Percentiles rank a stretch among this genome's conserved stretches.
These are phyloP conservation scores for Popillia japonica DNA, from an alignment of 1,140 invertebrate species.

Conservation along the genomic window DNA sequence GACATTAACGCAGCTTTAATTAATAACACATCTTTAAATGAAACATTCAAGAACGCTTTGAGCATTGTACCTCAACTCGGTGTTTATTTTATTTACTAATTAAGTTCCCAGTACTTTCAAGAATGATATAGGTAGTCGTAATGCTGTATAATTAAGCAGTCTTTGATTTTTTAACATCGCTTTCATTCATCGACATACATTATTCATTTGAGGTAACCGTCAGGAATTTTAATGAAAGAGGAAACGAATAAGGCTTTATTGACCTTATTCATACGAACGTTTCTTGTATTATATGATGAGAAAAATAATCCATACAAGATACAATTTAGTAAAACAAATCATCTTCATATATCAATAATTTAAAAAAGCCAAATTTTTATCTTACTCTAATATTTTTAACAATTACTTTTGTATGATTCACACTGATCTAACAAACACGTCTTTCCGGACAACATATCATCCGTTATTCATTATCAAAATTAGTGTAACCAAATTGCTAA, in stretches of 20 bases:
- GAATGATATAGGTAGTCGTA: background rate
- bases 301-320: too few relatives aligned
- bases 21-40: background rate
- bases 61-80: background rate
- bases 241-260: background rate
- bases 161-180: background rate
- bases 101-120: background rate
- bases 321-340: too few relatives aligned
- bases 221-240: constrained; percentile 2
- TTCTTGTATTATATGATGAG: background rate
- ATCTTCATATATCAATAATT: too few relatives aligned
- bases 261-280: background rate
- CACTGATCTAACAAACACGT: too few relatives aligned
- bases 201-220: background rate
- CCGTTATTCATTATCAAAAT: too few relatives aligned
- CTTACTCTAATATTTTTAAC: too few relatives aligned
- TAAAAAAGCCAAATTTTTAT: too few relatives aligned
- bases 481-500: too few relatives aligned
- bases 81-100: constrained; percentile 27
- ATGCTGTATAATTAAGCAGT: background rate
- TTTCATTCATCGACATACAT: background rate
- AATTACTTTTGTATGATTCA: too few relatives aligned
- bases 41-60: background rate
- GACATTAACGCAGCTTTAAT: background rate
- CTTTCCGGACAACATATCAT: too few relatives aligned